These are phyloP conservation scores for Hyles lineata DNA, from an alignment of 2,888 invertebrate species.

Conservation along the genomic window DNA sequence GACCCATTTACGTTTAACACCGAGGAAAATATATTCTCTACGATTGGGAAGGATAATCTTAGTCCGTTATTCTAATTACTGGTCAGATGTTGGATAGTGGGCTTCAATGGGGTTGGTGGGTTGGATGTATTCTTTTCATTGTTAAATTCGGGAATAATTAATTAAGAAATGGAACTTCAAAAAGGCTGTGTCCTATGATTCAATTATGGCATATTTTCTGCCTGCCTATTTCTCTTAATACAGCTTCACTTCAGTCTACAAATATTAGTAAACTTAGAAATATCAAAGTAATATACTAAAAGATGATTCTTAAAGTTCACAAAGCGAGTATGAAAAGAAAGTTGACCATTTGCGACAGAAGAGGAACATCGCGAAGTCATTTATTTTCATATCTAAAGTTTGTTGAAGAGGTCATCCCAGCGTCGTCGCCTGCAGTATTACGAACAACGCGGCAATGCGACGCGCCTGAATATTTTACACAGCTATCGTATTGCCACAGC, in stretches of 20 bases:
- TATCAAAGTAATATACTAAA: background rate
- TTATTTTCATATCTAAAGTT: conserved; percentile 16
- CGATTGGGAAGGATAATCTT: too few relatives aligned
- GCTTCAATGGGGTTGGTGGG: too few relatives aligned
- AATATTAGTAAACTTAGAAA: background rate
- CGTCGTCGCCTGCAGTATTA: conserved; percentile 4
- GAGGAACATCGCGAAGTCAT: conserved; percentile 9
- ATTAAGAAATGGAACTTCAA: too few relatives aligned
- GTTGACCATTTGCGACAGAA: background rate
- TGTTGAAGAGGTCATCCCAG: conserved; percentile 5
- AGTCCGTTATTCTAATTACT: too few relatives aligned
- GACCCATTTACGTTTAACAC: too few relatives aligned
- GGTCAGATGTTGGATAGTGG: too few relatives aligned
- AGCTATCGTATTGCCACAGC: background rate
- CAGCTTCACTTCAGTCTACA: background rate
- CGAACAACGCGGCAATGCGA: conserved; percentile 18
- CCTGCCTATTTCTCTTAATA: too few relatives aligned
- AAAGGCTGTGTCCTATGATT: too few relatives aligned
- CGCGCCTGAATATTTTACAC: background rate
- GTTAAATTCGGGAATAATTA: too few relatives aligned
- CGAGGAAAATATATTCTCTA: too few relatives aligned
- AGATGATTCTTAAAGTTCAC: background rate
- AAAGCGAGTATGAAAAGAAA: background rate
- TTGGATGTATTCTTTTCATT: too few relatives aligned
- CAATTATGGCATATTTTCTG: background rate